phyloP scores from a whole-genome alignment of 2,113 vertebrate genomes.

The Lycaon pictus region DNA sequence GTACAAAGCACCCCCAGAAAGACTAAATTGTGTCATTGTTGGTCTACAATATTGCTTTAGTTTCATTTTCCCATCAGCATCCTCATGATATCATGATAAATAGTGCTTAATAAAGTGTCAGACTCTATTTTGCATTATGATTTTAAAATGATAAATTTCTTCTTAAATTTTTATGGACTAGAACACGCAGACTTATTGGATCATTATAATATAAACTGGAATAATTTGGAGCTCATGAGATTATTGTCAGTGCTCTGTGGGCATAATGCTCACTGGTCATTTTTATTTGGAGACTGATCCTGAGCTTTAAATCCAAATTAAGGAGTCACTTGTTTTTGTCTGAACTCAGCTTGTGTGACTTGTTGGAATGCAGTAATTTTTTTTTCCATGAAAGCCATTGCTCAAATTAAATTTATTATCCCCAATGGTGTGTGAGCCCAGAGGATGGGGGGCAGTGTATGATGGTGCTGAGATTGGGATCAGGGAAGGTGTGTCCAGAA shows the following conservation, averaged over 20 bases:
- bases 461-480: background rate
- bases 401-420: constrained; percentile 74
- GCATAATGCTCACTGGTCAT: constrained; percentile 58
- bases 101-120: constrained; percentile 79
- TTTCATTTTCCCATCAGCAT: constrained; percentile 75
- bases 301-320: constrained; percentile 78
- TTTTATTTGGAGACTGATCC: constrained; percentile 72
- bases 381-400: constrained; percentile 57
- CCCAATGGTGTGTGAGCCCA: background rate
- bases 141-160: constrained; percentile 77
- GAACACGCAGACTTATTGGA: constrained; percentile 81
- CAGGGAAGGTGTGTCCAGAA: background rate
- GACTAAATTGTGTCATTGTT: constrained; percentile 60
- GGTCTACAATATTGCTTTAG: constrained; percentile 38
- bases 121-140: constrained; percentile 79
- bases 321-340: constrained; percentile 77
- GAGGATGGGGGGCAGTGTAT: background rate
- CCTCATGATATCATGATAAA: constrained; percentile 73
- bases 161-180: constrained; percentile 75
- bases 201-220: constrained; percentile 74
- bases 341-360: constrained; percentile 56
- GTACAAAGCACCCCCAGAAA: constrained; percentile 25
- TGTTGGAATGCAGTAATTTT: constrained; percentile 42
- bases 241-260: constrained; percentile 71
- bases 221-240: constrained; percentile 79